phyloP scores from a whole-genome alignment of 2,113 vertebrate species.

The Larimichthys polyactis region DNA sequence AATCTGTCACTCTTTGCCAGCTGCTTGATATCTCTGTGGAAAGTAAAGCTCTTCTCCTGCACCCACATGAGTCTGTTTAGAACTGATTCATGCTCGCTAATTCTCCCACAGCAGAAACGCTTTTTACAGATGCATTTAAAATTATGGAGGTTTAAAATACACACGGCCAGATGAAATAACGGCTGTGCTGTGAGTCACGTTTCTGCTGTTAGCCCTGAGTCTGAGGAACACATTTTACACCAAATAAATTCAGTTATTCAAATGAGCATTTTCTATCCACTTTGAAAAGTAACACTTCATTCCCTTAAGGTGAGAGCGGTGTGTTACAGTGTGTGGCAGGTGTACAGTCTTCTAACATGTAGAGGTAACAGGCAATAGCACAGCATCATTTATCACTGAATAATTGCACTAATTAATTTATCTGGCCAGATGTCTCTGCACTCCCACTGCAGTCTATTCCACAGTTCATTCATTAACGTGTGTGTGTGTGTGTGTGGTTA shows the following conservation, averaged over 20 bases:
- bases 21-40: not conserved
- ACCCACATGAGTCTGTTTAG: not conserved
- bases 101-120: not conserved
- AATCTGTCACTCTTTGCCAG: not conserved
- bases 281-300: not conserved
- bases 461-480: constrained; percentile 17
- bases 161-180: not conserved
- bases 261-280: not conserved
- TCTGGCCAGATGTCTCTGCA: constrained; percentile 23
- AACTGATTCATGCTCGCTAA: not conserved
- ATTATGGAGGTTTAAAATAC: not conserved
- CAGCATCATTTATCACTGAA: constrained; percentile 11
- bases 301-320: not conserved
- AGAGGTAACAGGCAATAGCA: not conserved
- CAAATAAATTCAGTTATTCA: not conserved
- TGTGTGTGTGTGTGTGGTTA: not conserved
- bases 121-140: not conserved
- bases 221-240: not conserved
- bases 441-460: constrained; percentile 3
- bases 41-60: not conserved
- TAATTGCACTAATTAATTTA: constrained; percentile 23
- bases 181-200: not conserved
- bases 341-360: not conserved
- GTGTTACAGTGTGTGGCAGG: not conserved
- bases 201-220: not conserved